A percentile compares a stretch with the other conserved stretches of the same genome.
phyloP scores from a whole-genome alignment of 1,140 invertebrate genomes.

The Hypsibius dujardini region DNA sequence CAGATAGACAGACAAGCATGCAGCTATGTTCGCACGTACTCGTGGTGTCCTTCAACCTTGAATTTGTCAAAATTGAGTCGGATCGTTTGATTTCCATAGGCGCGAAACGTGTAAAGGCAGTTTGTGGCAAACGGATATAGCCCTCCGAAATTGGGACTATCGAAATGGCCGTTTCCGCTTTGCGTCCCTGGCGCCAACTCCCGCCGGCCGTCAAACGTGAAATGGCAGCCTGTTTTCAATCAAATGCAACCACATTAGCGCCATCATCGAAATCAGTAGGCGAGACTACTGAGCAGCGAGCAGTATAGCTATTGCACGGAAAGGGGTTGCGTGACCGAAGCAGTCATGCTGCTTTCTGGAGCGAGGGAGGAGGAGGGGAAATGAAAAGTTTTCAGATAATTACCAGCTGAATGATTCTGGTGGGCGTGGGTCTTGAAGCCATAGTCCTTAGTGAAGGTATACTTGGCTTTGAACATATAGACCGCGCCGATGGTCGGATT shows the following conservation, averaged over 20 bases:
- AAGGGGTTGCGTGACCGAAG: background rate
- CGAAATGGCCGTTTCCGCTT: background rate
- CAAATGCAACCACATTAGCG: background rate
- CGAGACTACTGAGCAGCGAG: background rate
- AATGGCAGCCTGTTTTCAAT: background rate
- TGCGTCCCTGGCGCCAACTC: background rate
- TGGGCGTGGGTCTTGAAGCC: background rate
- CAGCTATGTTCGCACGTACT: background rate
- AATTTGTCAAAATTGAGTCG: constrained; percentile 8
- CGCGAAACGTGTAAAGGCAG: constrained; percentile 4
- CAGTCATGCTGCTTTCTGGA: background rate
- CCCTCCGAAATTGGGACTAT: constrained; percentile 12
- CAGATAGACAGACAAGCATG: no score
- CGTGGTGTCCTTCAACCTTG: constrained; percentile 5
- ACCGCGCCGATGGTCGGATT: background rate
- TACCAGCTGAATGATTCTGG: constrained; percentile 5
- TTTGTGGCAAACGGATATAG: background rate
- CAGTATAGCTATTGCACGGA: no score
- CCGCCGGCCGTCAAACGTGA: background rate
- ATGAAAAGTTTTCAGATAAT: background rate
- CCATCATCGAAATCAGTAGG: background rate
- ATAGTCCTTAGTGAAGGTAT: constrained; percentile 2
- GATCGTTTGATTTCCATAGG: background rate
- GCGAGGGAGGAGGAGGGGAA: no score
- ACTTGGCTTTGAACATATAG: constrained; percentile 16